Evolutionary conservation across 2,113 vertebrate genomes (phyloP).

Genomic region (Caretta caretta): DNA sequence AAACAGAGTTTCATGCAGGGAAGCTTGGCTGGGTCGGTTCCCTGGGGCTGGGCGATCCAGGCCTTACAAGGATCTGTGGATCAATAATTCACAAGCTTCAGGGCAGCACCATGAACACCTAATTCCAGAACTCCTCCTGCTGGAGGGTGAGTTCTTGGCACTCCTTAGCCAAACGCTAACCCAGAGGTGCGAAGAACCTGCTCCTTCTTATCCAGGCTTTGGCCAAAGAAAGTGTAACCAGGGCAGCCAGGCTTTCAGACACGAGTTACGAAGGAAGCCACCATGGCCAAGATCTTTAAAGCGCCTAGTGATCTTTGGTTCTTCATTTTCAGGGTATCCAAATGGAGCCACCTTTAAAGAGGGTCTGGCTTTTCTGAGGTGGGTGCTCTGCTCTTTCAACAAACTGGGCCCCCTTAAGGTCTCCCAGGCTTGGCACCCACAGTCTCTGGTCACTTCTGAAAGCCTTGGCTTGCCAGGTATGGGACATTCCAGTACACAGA

Average conservation of each 20-base stretch:
- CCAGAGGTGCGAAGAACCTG: neutral
- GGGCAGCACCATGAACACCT: no score
- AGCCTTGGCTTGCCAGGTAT: neutral
- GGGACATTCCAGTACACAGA: neutral
- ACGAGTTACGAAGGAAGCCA: neutral
- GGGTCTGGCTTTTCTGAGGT: neutral
- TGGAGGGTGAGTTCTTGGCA: no score
- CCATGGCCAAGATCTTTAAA: neutral
- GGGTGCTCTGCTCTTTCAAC: neutral
- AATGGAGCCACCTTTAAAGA: no score
- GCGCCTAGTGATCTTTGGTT: neutral
- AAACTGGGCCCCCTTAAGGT: neutral
- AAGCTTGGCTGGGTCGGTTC: neutral
- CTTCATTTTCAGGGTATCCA: neutral
- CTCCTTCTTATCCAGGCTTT: neutral
- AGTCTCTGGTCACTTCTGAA: neutral
- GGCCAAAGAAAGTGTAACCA: neutral
- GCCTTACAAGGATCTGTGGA: no score
- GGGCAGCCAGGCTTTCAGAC: no score
- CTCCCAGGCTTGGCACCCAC: neutral
- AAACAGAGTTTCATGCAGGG: neutral
- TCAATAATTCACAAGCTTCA: no score
- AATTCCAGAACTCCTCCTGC: no score
- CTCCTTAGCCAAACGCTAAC: no score
- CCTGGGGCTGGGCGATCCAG: no score